Evolutionary conservation across 1,140 invertebrate genomes (phyloP).

Genomic region (Drosophila arawakana): DNA sequence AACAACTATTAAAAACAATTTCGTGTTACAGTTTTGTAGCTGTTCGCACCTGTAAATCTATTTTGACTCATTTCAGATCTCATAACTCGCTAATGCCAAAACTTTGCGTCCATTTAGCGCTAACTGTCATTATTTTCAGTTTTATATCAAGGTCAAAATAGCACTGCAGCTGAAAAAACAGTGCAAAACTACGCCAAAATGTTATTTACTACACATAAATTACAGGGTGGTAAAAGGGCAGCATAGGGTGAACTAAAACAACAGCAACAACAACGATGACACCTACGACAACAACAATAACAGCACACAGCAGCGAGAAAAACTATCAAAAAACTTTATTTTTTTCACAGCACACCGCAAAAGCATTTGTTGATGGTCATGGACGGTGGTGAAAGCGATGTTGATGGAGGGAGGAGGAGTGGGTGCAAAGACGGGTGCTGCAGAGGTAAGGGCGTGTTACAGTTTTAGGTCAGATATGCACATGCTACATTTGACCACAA

Average conservation of each 20-base stretch:
- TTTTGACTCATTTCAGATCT: slow-evolving; percentile 58
- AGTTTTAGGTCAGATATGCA: slow-evolving; percentile 63
- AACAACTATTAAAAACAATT: slow-evolving; percentile 32
- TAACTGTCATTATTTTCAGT: slow-evolving; percentile 72
- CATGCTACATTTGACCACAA: slow-evolving; percentile 78
- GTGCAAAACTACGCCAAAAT: slow-evolving; percentile 54
- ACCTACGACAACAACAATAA: background rate
- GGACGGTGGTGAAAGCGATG: background rate
- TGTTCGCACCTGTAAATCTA: slow-evolving; percentile 24
- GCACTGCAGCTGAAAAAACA: slow-evolving; percentile 36
- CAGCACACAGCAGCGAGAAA: slow-evolving; percentile 52
- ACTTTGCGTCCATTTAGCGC: slow-evolving; percentile 66
- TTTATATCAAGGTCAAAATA: slow-evolving; percentile 66
- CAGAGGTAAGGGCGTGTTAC: slow-evolving; percentile 27
- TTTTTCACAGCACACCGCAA: slow-evolving; percentile 57
- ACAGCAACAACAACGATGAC: slow-evolving; percentile 5
- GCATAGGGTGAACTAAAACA: background rate
- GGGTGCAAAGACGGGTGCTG: background rate
- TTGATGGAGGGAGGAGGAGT: background rate
- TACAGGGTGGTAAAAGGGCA: slow-evolving; percentile 16
- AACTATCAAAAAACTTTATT: slow-evolving; percentile 59
- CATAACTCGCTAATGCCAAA: slow-evolving; percentile 61
- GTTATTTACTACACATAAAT: slow-evolving; percentile 79
- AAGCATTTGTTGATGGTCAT: slow-evolving; percentile 61
- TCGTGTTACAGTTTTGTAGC: background rate